Base-by-base conservation (phyloP, 2,113 vertebrate genomes). In the Aythya baeri region DNA sequence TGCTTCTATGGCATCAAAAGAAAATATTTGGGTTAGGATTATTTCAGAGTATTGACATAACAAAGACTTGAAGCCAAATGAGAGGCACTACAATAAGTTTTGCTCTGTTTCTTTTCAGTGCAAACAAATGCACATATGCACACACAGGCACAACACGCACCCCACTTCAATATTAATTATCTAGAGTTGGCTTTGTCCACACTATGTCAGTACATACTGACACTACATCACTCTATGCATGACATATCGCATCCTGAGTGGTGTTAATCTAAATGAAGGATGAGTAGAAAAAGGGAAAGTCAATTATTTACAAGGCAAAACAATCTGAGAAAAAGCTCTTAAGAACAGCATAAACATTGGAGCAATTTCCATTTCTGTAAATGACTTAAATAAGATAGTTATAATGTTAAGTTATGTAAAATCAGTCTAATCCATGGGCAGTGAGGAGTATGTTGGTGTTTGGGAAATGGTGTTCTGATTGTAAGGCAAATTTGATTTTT, bases 1-100 rank as follows among this genome's bases (percentile, higher is more conserved):
- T 86, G 36, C 84, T 93, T 90, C 90, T 94, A 54, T 55, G 95
- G 78, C 70, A 92, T 90, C 93, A 93, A 95, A 96, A 96, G 70
- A 93, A 97, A 97, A 70, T 88, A 70, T 93, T 96, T 93, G 90
- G 4, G 49, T 96, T 86, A 91, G 93, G 79, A 86, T 83, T 66
- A 67, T 91, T 96, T 93, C 63, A 50, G 77, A 83, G 36, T 50
- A 83, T 59, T 77, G 72, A 49, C 91, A 61, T 62, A 91, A 66
- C 27, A 91, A 75, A 92, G 38, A 38, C 72, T 74, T 80, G 54
- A 93, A 94, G 55, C 49, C 89, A 93, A 77, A 93, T 93, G 91
- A 94, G 83, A 93, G 72, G 9, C 88, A 61, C 59, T 2, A 4
- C 52, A 38, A 8, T 77, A 62, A 87, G 86, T 94, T 95, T 87